A percentile compares a stretch with the other conserved stretches of the same genome.
Conservation (phyloP, 2,113 vertebrate species). For the Potamarius usumacintae region DNA sequence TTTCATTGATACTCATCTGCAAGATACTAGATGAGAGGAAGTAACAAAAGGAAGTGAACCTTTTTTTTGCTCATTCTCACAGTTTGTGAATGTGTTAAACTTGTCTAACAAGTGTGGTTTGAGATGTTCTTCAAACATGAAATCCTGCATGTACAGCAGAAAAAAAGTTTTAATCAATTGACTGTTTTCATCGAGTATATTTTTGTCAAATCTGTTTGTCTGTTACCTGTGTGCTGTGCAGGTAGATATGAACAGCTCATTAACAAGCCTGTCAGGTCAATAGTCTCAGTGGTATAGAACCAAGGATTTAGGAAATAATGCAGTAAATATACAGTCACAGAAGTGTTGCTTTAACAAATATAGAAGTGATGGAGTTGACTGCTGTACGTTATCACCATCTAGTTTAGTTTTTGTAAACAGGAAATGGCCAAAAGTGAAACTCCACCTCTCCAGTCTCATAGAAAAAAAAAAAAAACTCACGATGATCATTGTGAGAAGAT, state of each 20-base stretch:
- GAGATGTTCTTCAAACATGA: not conserved
- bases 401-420: not conserved
- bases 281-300: not conserved
- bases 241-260: not conserved
- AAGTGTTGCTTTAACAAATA: not conserved
- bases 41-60: not conserved
- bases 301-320: not conserved
- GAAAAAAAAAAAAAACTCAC: too few relatives aligned
- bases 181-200: not conserved
- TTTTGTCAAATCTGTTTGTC: not conserved
- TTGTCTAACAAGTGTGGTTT: not conserved
- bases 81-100: not conserved
- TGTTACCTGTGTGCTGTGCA: not conserved
- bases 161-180: not conserved
- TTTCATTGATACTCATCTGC: not conserved
- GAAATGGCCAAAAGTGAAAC: not conserved
- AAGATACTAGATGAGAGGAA: not conserved
- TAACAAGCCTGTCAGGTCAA: not conserved
- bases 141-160: not conserved
- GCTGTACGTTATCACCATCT: not conserved
- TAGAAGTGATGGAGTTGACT: not conserved
- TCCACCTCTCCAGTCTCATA: not conserved
- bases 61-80: too few relatives aligned
- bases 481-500: not conserved
- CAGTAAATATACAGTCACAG: not conserved